Conservation (phyloP, 2,797 vertebrate genomes). For the Caiman crocodilus region DNA sequence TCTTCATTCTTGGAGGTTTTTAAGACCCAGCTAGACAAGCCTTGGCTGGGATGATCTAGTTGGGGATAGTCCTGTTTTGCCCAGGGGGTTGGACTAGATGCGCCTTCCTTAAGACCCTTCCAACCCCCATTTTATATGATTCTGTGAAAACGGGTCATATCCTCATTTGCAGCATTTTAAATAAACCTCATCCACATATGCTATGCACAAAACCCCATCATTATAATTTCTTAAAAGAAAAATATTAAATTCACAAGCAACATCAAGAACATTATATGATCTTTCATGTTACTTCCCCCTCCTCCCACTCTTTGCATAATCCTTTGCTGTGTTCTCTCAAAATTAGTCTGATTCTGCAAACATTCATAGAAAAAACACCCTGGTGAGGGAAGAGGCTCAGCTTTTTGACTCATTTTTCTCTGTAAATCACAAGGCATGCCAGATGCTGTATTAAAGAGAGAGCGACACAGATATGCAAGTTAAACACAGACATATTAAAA, state of each 20-base stretch:
- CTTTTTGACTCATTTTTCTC: neutral
- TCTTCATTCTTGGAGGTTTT: no score
- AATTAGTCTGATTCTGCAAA: neutral
- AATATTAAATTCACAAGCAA: neutral
- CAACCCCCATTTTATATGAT: no score
- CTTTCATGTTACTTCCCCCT: neutral
- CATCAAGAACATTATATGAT: neutral
- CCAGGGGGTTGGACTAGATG: no score
- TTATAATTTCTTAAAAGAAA: neutral
- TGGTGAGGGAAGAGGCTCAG: neutral
- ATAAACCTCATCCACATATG: neutral
- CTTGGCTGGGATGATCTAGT: no score
- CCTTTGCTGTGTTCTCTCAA: neutral
- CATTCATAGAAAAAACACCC: neutral
- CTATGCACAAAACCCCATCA: neutral
- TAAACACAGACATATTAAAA: neutral
- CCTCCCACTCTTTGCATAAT: neutral
- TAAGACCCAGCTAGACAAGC: no score
- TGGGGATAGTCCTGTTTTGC: no score
- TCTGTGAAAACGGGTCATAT: no score
- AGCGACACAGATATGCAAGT: neutral
- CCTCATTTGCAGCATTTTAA: neutral
- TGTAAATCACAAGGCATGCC: neutral
- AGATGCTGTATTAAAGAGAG: neutral
- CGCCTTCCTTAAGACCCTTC: no score